Evolutionary conservation across 1,140 invertebrate species (phyloP), one percentile per base, ranked within the genome.

Genomic region (Drosophila biarmipes): DNA sequence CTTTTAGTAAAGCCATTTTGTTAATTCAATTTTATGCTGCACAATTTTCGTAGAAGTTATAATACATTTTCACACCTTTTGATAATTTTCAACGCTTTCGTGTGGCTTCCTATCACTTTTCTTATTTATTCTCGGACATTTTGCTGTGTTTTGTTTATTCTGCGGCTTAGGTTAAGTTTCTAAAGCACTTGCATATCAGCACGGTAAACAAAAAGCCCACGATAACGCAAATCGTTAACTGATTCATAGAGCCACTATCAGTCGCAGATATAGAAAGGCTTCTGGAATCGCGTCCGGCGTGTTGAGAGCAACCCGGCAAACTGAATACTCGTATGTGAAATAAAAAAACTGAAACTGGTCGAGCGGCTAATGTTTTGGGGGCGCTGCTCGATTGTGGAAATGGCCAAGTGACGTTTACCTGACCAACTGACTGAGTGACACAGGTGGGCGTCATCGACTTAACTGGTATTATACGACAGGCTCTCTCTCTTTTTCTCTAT

Each of bases 281-380:
- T 71, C 45, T 54, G 45, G 61, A 63, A 61, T 51, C 37, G 58
- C 80, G 82, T 82, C 78, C 66, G 78, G 58, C 68, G 62, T 78
- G 78, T 31, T 38, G 66, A 87, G 84, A 80, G 78, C 62, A 73
- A 75, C 71, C 82, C 84, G 82, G 82, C 79, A 86, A 87, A 86
- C 82, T 86, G 64, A 69, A 24, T 27, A n/a, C n/a, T n/a, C n/a
- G n/a, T n/a, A 45, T 11, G 14, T 31, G 21, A 37, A 66, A 59
- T 17, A 40, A 34, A 31, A 58, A 62, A 55, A 59, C 53, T 59
- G 27, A 38, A 77, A 71, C 59, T 58, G 54, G 57, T 72, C 61
- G 66, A 62, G 51, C 69, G 57, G 56, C 34, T 73, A 64, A 52
- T 64, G 59, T 43, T 64, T 64, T 51, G 37, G 43, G 57, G 68